Conservation (phyloP, 23 tunicate species). For the Corella eumyota region DNA sequence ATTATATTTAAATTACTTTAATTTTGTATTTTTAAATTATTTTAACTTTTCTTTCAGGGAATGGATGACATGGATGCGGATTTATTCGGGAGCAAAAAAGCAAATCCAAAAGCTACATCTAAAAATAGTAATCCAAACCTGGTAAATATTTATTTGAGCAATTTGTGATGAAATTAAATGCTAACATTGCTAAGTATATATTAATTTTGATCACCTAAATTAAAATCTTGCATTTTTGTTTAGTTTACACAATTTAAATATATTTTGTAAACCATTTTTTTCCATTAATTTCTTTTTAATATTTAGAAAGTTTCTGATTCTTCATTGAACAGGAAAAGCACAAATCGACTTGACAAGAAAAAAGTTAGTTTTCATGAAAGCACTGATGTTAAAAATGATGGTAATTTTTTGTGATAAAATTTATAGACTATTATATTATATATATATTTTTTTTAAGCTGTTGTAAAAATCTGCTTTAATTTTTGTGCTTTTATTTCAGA, state of each 20-base stretch:
- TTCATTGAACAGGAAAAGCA: background rate
- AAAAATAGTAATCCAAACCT: background rate
- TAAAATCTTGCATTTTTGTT: too few species aligned
- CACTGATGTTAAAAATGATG: constrained; percentile 1
- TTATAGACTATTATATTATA: background rate
- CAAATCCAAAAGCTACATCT: background rate
- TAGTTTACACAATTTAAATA: too few species aligned
- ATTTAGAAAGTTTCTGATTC: too few species aligned
- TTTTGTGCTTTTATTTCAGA: background rate
- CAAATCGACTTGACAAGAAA: constrained; percentile 7
- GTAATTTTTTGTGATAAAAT: background rate
- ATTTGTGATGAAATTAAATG: background rate
- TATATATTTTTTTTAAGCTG: too few species aligned
- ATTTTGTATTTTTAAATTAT: background rate
- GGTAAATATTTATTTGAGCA: background rate
- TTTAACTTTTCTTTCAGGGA: constrained; percentile 9
- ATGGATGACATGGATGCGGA: constrained; percentile 68
- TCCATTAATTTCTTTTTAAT: too few species aligned
- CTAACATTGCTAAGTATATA: too few species aligned
- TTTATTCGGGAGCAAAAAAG: constrained; percentile 31
- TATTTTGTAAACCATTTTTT: too few species aligned
- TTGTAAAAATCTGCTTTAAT: background rate
- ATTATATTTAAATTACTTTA: background rate
- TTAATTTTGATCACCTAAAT: too few species aligned
- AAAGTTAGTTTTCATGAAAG: constrained; percentile 16